Base-by-base conservation (phyloP, 1,140 invertebrate species). In the Mya arenaria region DNA sequence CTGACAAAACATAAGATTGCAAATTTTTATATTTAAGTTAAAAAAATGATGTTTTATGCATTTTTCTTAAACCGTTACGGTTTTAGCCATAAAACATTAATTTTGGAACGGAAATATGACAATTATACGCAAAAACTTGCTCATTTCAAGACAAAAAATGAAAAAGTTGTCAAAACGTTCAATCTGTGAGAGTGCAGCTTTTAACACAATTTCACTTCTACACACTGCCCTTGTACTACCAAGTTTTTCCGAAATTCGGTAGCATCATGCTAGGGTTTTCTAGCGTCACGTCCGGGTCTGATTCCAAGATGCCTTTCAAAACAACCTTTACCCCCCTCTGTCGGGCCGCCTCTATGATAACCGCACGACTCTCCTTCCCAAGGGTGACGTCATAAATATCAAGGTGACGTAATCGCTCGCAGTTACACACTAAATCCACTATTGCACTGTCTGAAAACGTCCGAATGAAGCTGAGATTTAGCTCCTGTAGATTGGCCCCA, bases 321-420 rank as follows among this genome's bases (percentile, higher is more conserved):
- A 84, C 72, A 32, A 84, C 44, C 60, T 63, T 83, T 25, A 84
- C 66, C 25, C 48, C 68, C 23, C 82, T 41, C 32, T 71, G 28
- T 66, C 69, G 65, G 4, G 75, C 71, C n/a, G 80, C 58, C 19
- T 79, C 44, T 6, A 60, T 55, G 32, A 86, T 72, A 13, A 37
- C 81, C 62, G 65, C 25, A 1, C 52, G 62, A 28, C 39, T 86
- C n/a, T 88, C 71, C 17, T 32, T 36, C 13, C 73, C 81, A n/a
- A 83, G 48, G 28, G 66, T 71, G 6, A 85, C 32, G 55, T 82
- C 80, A 74, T 81, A 87, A 1, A 90, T 79, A 75, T 88, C 85
- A 30, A 88, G 41, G 32, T 62, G 55, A 44, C 69, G 75, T 25
- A 89, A 66, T 0, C 58, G 37, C 23, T 52, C 66, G 41, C 72